A percentile compares a stretch with the other conserved stretches of the same genome.
phyloP scores from a whole-genome alignment of 2,888 invertebrate genomes.

The Argyresthia goedartella region DNA sequence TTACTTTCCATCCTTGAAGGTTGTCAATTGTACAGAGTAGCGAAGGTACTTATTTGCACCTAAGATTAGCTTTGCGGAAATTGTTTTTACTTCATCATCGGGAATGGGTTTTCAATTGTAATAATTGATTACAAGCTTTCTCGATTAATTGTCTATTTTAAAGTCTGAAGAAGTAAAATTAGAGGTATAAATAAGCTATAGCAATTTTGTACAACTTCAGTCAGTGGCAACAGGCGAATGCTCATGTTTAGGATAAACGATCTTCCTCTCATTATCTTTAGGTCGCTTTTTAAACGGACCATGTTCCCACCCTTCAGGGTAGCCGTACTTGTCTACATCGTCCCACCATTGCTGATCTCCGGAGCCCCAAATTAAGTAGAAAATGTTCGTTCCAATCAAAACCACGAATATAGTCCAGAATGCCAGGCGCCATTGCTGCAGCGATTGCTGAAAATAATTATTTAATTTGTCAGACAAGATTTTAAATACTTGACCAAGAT shows the following conservation, averaged over 20 bases:
- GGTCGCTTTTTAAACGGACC: slow-evolving; percentile 36
- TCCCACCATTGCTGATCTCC: slow-evolving; percentile 86
- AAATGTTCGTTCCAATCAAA: slow-evolving; percentile 74
- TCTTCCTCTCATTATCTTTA: slow-evolving; percentile 24
- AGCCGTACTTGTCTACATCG: slow-evolving; percentile 63
- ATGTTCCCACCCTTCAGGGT: slow-evolving; percentile 50
- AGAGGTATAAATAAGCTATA: too few relatives aligned
- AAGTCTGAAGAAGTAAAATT: too few relatives aligned
- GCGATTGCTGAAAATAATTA: slow-evolving; percentile 63
- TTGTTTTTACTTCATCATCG: too few relatives aligned
- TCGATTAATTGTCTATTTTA: too few relatives aligned
- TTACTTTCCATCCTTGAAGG: too few relatives aligned
- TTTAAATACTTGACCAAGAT: too few relatives aligned
- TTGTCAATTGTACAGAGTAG: too few relatives aligned
- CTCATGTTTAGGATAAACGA: slow-evolving; percentile 49
- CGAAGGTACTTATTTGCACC: too few relatives aligned
- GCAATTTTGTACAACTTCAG: slow-evolving; percentile 16
- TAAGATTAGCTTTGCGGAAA: too few relatives aligned
- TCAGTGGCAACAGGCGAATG: slow-evolving; percentile 43
- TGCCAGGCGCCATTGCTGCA: slow-evolving; percentile 80
- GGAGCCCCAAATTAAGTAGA: slow-evolving; percentile 80
- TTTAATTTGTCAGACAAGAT: too few relatives aligned
- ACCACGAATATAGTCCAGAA: slow-evolving; percentile 83
- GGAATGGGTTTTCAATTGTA: too few relatives aligned
- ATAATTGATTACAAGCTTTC: too few relatives aligned